phyloP scores from a whole-genome alignment of 2,797 vertebrate genomes.

The Astyanax mexicanus region DNA sequence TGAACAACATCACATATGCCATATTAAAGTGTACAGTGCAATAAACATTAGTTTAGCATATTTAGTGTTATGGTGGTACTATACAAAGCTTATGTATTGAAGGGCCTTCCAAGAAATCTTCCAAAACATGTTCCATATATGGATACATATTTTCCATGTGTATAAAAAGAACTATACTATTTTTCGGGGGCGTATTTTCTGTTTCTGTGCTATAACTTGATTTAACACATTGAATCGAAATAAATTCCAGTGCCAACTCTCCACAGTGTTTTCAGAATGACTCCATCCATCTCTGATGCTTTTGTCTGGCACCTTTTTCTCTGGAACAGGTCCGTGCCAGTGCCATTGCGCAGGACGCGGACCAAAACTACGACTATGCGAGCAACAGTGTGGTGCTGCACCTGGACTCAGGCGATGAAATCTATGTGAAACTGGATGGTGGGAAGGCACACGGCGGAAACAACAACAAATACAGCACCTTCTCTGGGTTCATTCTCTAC shows the following conservation, averaged over 20 bases:
- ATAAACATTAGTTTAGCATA: no score
- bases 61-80: no score
- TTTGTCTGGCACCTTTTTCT: conserved; percentile 3
- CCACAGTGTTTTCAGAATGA: neutral
- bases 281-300: neutral
- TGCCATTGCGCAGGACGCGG: conserved; percentile 95
- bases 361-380: conserved; percentile 99
- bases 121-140: no score
- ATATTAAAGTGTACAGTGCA: no score
- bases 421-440: conserved; percentile 96
- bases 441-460: conserved; percentile 99
- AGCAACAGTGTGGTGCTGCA: conserved; percentile 97
- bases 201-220: neutral
- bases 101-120: no score
- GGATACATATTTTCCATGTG: no score
- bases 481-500: conserved; percentile 97
- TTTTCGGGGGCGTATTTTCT: neutral
- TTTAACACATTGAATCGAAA: neutral
- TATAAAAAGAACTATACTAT: no score
- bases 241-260: neutral
- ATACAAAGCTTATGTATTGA: no score
- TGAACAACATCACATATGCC: no score
- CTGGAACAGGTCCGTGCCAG: conserved; percentile 90
- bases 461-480: conserved; percentile 99
- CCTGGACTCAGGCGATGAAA: conserved; percentile 94